Percentiles rank a stretch among this genome's conserved stretches.
phyloP scores from a whole-genome alignment of 2,113 vertebrate genomes.

The Pleuronectes platessa region DNA sequence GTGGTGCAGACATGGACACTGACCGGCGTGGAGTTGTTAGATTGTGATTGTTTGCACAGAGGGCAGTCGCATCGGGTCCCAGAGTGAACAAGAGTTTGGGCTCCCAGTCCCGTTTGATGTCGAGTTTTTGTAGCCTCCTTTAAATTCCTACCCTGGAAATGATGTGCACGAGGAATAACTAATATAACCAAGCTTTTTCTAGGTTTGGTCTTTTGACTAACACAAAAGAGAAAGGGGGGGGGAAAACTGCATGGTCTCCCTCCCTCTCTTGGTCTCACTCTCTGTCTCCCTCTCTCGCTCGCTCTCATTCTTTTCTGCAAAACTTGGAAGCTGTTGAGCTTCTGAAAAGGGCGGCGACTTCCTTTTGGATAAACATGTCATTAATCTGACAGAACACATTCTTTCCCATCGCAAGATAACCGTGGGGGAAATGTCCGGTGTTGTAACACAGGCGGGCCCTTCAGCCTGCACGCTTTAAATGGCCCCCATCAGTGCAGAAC shows the following conservation, averaged over 20 bases:
- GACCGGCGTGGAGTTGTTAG: constrained; percentile 41
- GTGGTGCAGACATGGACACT: constrained; percentile 56
- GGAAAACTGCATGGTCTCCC: not conserved
- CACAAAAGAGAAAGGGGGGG: constrained; percentile 46
- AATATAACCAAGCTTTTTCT: constrained; percentile 4
- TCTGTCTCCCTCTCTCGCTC: constrained; percentile 54
- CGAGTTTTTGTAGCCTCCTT: constrained; percentile 13
- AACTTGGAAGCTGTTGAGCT: constrained; percentile 87
- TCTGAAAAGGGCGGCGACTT: constrained; percentile 93
- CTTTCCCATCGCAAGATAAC: constrained; percentile 94
- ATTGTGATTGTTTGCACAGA: constrained; percentile 67
- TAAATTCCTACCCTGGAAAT: constrained; percentile 22
- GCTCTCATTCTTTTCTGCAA: constrained; percentile 71
- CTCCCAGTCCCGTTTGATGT: constrained; percentile 30
- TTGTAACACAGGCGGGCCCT: constrained; percentile 69
- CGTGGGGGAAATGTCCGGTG: constrained; percentile 77
- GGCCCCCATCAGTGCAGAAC: constrained; percentile 46
- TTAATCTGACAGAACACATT: constrained; percentile 93
- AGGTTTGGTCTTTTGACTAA: constrained; percentile 32
- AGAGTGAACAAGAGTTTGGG: constrained; percentile 35
- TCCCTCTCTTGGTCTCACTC: constrained; percentile 25
- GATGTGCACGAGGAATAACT: constrained; percentile 25
- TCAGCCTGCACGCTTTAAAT: constrained; percentile 62
- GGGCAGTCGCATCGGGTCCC: constrained; percentile 53
- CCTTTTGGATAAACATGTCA: constrained; percentile 96